These are phyloP conservation scores for Ceratosolen fusciceps DNA, from an alignment of 1,140 invertebrate species.

Conservation along the genomic window DNA sequence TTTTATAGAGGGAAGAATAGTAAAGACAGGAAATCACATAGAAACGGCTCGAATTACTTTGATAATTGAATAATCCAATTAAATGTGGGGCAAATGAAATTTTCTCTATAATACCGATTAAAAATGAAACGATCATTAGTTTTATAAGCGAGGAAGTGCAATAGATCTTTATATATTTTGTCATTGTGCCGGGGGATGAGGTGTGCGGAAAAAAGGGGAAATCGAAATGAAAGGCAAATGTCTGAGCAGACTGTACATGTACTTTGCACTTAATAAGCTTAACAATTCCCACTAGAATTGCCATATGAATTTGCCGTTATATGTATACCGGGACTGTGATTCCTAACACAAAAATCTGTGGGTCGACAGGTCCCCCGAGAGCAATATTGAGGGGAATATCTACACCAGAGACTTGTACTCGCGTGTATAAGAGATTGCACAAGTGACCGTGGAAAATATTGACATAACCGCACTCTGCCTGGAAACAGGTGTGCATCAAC, in stretches of 20 bases:
- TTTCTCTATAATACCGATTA: background rate
- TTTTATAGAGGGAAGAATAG: too few species aligned
- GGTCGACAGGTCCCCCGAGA: conserved; percentile 23
- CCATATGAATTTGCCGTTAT: conserved; percentile 53
- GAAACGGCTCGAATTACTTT: too few species aligned
- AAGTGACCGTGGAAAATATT: conserved; percentile 22
- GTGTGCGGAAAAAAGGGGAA: too few species aligned
- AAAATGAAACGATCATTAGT: background rate
- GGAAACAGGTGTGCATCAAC: background rate
- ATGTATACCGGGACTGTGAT: conserved; percentile 15
- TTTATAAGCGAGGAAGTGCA: background rate
- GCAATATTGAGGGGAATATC: conserved; percentile 25
- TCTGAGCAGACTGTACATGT: conserved; percentile 32
- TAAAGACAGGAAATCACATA: too few species aligned
- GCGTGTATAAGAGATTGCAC: conserved; percentile 34
- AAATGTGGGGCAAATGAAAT: too few species aligned
- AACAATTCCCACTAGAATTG: conserved; percentile 60
- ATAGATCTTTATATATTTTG: background rate
- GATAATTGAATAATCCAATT: too few species aligned
- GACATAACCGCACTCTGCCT: background rate
- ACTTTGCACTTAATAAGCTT: conserved; percentile 66
- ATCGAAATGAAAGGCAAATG: background rate
- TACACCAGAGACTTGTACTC: conserved; percentile 23
- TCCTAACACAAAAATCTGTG: conserved; percentile 45
- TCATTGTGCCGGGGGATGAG: background rate